Percentiles rank a stretch among this genome's conserved stretches.
These are phyloP conservation scores for Amblyjoppa proteus DNA, from an alignment of 2,888 invertebrate species.

Conservation along the genomic window DNA sequence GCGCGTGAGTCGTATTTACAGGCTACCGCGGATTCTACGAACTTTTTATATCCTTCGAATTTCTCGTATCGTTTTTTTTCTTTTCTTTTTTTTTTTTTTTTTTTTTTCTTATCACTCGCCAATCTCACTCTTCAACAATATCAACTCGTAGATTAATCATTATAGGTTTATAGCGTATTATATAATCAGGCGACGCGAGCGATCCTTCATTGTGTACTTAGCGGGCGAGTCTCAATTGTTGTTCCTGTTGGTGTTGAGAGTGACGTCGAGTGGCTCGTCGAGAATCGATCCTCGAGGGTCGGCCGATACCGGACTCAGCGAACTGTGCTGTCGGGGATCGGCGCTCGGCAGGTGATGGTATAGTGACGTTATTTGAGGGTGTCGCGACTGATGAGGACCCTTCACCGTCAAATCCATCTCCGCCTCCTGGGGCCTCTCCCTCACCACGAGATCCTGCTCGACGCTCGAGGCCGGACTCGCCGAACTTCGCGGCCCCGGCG, in stretches of 20 bases:
- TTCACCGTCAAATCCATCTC: constrained; percentile 83
- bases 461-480: constrained; percentile 73
- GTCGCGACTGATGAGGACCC: constrained; percentile 76
- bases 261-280: constrained; percentile 83
- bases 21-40: constrained; percentile 35
- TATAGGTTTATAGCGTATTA: constrained; percentile 6
- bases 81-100: constrained; percentile 18
- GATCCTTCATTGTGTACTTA: not conserved
- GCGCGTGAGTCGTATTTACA: constrained; percentile 62
- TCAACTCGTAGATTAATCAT: constrained; percentile 13
- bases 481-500: constrained; percentile 77
- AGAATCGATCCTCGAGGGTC: constrained; percentile 69
- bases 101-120: not conserved
- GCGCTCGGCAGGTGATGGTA: constrained; percentile 78
- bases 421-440: constrained; percentile 78
- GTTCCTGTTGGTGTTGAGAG: constrained; percentile 80
- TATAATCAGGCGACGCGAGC: constrained; percentile 19
- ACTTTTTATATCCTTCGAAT: constrained; percentile 17
- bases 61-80: not conserved
- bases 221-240: constrained; percentile 68
- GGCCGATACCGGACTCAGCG: constrained; percentile 74
- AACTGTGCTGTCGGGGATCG: constrained; percentile 72
- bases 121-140: not conserved
- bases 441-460: constrained; percentile 61
- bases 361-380: constrained; percentile 76